Evolutionary conservation across 2,797 vertebrate genomes (phyloP).

Genomic region (Pangasius mekongensis): DNA sequence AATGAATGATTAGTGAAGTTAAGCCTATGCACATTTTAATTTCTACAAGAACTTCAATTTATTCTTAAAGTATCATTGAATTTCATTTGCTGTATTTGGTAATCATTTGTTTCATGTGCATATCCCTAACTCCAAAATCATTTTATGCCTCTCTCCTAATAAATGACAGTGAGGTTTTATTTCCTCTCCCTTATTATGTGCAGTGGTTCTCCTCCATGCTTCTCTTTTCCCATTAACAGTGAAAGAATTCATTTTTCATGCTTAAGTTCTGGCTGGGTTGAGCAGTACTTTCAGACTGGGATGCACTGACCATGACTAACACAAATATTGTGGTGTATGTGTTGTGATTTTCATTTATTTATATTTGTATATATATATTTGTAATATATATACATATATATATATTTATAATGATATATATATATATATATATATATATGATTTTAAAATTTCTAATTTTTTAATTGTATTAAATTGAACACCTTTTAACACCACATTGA

Average conservation of each 20-base stretch:
- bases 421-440: too few species aligned
- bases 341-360: neutral
- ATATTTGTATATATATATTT: neutral
- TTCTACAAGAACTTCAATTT: neutral
- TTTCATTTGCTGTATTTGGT: neutral
- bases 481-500: neutral
- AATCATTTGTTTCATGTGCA: neutral
- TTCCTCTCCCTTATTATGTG: neutral
- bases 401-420: too few species aligned
- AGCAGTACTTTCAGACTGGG: neutral
- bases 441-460: neutral
- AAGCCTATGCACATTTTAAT: neutral
- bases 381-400: too few species aligned
- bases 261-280: neutral
- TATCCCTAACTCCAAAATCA: neutral
- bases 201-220: neutral
- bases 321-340: neutral
- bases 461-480: neutral
- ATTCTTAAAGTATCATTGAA: neutral
- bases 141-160: neutral
- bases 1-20: slow-evolving; percentile 31
- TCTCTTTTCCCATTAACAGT: neutral
- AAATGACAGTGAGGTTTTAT: slow-evolving; percentile 5
- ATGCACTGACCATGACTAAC: neutral
- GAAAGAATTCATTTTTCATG: neutral